These are phyloP conservation scores for Suricata suricatta DNA, from an alignment of 2,113 vertebrate species.

Conservation along the genomic window DNA sequence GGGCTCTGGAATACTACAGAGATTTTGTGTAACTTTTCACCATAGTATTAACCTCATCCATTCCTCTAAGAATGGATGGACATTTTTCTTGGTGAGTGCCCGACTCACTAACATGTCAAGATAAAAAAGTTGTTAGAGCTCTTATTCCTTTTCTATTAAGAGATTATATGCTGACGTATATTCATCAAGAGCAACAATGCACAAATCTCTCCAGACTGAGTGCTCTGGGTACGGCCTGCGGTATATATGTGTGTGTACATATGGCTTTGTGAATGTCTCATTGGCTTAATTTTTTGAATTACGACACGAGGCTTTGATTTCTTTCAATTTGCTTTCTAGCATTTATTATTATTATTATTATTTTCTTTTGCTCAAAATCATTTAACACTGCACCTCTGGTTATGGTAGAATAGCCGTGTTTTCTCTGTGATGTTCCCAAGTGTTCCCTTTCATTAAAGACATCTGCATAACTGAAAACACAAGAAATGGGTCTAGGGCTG, in stretches of 20 bases:
- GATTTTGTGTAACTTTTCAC: not conserved
- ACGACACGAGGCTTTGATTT: not conserved
- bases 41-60: not conserved
- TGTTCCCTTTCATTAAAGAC: constrained; percentile 62
- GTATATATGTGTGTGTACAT: not conserved
- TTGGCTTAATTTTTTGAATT: constrained; percentile 54
- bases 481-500: constrained; percentile 19
- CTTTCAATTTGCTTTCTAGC: constrained; percentile 22
- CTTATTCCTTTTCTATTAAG: constrained; percentile 17
- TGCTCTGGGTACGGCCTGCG: not conserved
- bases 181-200: constrained; percentile 55
- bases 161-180: constrained; percentile 53
- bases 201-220: not conserved
- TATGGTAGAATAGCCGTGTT: constrained; percentile 36
- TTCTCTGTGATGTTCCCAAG: constrained; percentile 52
- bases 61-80: not conserved
- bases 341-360: not conserved
- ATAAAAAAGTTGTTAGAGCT: constrained; percentile 58
- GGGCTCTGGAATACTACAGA: not conserved
- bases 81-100: constrained; percentile 45
- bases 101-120: constrained; percentile 52
- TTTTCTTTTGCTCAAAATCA: constrained; percentile 23
- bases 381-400: constrained; percentile 9
- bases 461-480: constrained; percentile 57
- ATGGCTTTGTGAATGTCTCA: not conserved